Conservation (phyloP, 1,140 invertebrate species). For the Leptoteleia sp. region DNA sequence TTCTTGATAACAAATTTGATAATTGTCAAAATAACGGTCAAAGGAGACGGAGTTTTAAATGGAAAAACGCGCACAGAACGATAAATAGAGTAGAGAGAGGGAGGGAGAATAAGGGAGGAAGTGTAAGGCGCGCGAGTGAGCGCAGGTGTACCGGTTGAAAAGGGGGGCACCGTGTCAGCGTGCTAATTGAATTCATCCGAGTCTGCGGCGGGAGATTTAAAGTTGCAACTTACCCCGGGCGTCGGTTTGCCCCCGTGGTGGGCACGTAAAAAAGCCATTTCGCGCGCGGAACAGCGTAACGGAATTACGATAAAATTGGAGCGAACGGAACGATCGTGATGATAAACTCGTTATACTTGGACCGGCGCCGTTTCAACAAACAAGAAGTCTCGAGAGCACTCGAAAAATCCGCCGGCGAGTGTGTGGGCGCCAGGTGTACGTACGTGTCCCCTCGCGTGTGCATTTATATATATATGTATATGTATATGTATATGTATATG, state of each 20-base stretch:
- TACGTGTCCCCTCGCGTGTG: slow-evolving; percentile 1
- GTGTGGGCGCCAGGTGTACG: no score
- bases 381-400: slow-evolving; percentile 31
- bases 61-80: no score
- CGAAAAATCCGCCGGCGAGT: slow-evolving; percentile 32
- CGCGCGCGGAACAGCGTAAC: slow-evolving; percentile 22
- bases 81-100: neutral
- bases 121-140: no score
- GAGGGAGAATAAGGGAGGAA: neutral
- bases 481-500: slow-evolving; percentile 5
- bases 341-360: slow-evolving; percentile 34
- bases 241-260: slow-evolving; percentile 14
- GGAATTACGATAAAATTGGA: slow-evolving; percentile 40
- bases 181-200: slow-evolving; percentile 17
- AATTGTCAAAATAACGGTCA: no score
- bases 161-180: slow-evolving; percentile 1
- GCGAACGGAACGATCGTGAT: slow-evolving; percentile 42
- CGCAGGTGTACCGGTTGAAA: no score
- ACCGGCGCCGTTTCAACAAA: slow-evolving; percentile 36
- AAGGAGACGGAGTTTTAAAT: no score
- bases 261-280: slow-evolving; percentile 37
- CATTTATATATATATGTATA: slow-evolving; percentile 10
- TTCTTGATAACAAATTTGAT: no score
- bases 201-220: slow-evolving; percentile 14
- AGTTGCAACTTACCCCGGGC: slow-evolving; percentile 28